Conservation (phyloP, 2,888 invertebrate genomes). For the Pseudeuparius sepicola region DNA sequence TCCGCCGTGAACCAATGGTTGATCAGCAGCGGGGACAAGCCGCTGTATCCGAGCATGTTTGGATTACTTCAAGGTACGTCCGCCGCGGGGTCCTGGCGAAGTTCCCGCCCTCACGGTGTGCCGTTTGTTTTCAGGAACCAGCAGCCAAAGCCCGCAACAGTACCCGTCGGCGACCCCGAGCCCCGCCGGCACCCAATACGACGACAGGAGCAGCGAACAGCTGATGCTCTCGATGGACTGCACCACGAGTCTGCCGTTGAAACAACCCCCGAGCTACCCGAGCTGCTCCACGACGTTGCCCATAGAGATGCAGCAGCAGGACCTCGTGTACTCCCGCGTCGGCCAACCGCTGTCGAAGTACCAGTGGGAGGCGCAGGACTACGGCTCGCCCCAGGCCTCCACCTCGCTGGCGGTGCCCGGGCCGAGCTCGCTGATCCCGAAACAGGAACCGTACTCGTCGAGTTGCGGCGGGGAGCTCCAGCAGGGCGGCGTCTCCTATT, state of each 20-base stretch:
- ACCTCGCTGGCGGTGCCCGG: constrained; percentile 50
- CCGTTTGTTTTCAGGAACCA: too few relatives aligned
- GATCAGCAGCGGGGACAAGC: constrained; percentile 57
- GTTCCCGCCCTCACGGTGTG: too few relatives aligned
- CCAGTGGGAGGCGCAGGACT: constrained; percentile 55
- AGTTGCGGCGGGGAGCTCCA: constrained; percentile 35
- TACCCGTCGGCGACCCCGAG: constrained; percentile 42
- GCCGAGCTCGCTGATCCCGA: constrained; percentile 53
- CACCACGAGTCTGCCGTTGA: constrained; percentile 44
- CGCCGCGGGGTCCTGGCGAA: too few relatives aligned
- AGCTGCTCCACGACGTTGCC: constrained; percentile 43
- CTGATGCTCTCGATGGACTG: constrained; percentile 53
- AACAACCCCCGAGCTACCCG: constrained; percentile 54
- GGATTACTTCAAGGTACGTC: constrained; percentile 47
- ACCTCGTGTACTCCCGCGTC: constrained; percentile 45
- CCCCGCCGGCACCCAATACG: constrained; percentile 53
- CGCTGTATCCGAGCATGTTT: constrained; percentile 54
- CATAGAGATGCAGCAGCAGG: constrained; percentile 45
- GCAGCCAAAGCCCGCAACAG: constrained; percentile 45
- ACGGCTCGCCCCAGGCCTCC: constrained; percentile 42
- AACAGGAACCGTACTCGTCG: constrained; percentile 54
- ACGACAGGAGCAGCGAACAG: constrained; percentile 49
- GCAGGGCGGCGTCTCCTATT: constrained; percentile 33
- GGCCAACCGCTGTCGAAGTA: constrained; percentile 52
- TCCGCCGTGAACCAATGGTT: constrained; percentile 60